phyloP scores from a whole-genome alignment of 2,888 invertebrate genomes.

The Ormyrus thymus region DNA sequence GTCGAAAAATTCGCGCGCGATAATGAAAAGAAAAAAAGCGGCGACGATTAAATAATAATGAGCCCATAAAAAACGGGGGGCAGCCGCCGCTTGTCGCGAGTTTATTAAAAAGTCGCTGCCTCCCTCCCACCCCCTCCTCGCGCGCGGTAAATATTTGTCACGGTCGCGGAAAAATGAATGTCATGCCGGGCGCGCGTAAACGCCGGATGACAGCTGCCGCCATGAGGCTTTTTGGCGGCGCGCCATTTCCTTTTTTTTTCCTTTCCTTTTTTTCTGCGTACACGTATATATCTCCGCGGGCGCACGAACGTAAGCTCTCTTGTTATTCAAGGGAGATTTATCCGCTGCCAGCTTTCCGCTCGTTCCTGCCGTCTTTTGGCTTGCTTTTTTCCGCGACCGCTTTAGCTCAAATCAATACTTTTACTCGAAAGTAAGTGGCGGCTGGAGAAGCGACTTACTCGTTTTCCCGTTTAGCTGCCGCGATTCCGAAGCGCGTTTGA shows the following conservation, averaged over 20 bases:
- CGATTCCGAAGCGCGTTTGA: too few species aligned
- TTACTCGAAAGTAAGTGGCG: conserved; percentile 7
- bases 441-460: background rate
- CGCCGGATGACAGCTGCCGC: conserved; percentile 34
- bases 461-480: too few species aligned
- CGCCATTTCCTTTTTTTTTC: conserved; percentile 14
- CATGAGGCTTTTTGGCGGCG: conserved; percentile 38
- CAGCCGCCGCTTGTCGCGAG: background rate
- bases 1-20: too few species aligned
- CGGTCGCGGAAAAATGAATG: conserved; percentile 20
- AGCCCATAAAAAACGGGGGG: background rate
- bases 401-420: conserved; percentile 31
- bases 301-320: conserved; percentile 5
- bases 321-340: conserved; percentile 33
- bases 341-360: conserved; percentile 9
- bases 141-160: conserved; percentile 39
- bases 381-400: background rate
- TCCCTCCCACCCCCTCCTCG: too few species aligned
- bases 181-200: conserved; percentile 21
- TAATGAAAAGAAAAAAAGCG: too few species aligned
- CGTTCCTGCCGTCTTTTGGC: too few species aligned
- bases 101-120: conserved; percentile 30
- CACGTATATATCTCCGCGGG: background rate
- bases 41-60: conserved; percentile 8
- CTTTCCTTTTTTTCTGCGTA: background rate